Base-by-base conservation (phyloP, 2,888 invertebrate species). In the Suillia variegata region DNA sequence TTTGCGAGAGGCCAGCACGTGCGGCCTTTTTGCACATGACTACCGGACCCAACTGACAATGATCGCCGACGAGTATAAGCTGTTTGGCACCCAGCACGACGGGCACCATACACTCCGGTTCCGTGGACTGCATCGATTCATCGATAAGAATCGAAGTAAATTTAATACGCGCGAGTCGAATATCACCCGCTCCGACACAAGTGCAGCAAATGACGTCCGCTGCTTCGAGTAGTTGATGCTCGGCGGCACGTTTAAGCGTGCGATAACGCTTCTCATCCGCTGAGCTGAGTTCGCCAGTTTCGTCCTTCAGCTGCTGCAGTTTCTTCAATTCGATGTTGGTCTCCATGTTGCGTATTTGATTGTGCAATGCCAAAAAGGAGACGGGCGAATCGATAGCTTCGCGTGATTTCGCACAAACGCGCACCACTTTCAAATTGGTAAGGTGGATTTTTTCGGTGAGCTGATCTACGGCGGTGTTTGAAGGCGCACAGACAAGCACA, bases 1-100 rank as follows among this genome's bases (percentile, higher is more conserved):
- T 97, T 81, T 98, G 98, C 0, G 95, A 95, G 20, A 99, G 87
- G 1, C 99, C 99, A 0, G 99, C 98, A 56, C 94, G 88, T 0
- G 98, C 96, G 0, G 99, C 98, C 80, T 98, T 97, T 82, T 98
- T 98, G 84, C 98, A 98, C 97, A 98, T 98, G 1, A 99, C 98
- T 1, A 99, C 98, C 0, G 98, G 99, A 0, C 98, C 98, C 62
- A 99, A 85, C 83, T 99, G 99, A 78, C 99, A 99, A 80, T 99
- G 99, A 83, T 99, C 99, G 12, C 99, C 99, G 0, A 99, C 99
- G 2, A 99, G 87, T 66, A 99, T 97, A 55, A 99, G 84, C 82
- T 98, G 98, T 70, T 96, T 90, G 6, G 98, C 98, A 12, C 99
- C 99, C 3, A 98, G 85, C 0, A 99, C 97, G 0, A 99, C 97